Evolutionary conservation across 2,888 invertebrate genomes (phyloP).

Genomic region (Oligia strigilis): DNA sequence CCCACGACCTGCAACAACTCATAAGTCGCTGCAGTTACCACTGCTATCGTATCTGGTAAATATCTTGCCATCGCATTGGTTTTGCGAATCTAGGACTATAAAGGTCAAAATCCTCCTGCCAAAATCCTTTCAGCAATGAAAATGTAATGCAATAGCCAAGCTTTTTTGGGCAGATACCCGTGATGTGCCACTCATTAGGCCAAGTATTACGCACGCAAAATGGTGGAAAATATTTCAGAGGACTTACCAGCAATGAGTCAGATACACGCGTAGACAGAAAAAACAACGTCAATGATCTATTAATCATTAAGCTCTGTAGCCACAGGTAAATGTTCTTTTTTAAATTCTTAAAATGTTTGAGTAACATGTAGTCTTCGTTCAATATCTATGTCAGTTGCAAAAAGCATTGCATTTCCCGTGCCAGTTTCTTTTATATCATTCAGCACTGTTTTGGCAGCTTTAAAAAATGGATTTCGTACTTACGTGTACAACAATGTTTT

Average conservation of each 20-base stretch:
- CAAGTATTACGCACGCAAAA: constrained; percentile 11
- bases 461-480: constrained; percentile 12
- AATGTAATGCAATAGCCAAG: background rate
- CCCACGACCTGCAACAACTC: background rate
- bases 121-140: background rate
- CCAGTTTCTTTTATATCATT: constrained; percentile 25
- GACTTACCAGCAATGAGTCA: constrained; percentile 39
- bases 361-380: constrained; percentile 20
- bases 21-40: background rate
- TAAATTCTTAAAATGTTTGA: background rate
- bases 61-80: too few species aligned
- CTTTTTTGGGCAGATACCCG: background rate
- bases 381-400: constrained; percentile 27
- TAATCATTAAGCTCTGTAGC: constrained; percentile 37
- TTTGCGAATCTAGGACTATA: background rate
- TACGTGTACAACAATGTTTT: constrained; percentile 40
- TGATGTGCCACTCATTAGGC: background rate
- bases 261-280: constrained; percentile 16
- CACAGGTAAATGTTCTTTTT: constrained; percentile 51
- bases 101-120: background rate
- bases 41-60: background rate
- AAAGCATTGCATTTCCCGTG: background rate
- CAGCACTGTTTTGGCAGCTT: constrained; percentile 30
- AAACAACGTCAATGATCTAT: constrained; percentile 44
- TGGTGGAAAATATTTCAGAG: constrained; percentile 39